Base-by-base conservation (phyloP, 1,140 invertebrate species). In the Holotrichia oblita region DNA sequence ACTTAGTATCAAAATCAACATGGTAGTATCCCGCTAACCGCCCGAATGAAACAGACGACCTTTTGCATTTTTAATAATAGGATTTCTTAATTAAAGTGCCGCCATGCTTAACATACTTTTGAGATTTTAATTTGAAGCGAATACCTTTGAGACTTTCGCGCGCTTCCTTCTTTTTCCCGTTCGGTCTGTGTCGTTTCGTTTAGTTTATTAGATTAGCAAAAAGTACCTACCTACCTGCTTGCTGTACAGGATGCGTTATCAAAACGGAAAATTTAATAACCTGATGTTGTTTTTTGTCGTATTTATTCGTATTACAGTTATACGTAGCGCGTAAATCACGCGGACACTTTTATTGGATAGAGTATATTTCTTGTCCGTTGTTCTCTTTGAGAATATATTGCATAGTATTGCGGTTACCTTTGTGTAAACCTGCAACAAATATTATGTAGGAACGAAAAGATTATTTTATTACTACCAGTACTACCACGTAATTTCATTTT, bases 251-350 rank as follows among this genome's bases (percentile, higher is more conserved):
- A 34, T 24, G 20, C 22, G 61, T 69, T 69, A 22, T 34, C n/a
- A 34, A 69, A 69, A 69, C 61, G 61, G 61, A 69, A 69, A 69
- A 69, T 69, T 69, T 69, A 69, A 69, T 69, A 69, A 69, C 61
- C 27, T 69, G 61, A 27, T 69, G 20, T 69, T 64, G 8, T 34
- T 34, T 27, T 34, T 24, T 20, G 61, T 69, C 61, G 61, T 20
- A 6, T 20, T 24, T 24, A 69, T 34, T 69, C 61, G n/a, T n/a
- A 22, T 34, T 22, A 6, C 22, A 6, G 20, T 69, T 24, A 8
- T 34, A 69, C 22, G 22, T 22, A 34, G 17, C 61, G 61, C 10
- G 22, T 69, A 69, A 69, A 69, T 69, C 61, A 69, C 20, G 61
- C 20, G 22, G n/a, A 22, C n/a, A 69, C 61, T 69, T 69, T 69